These are phyloP conservation scores for Heteropelma amictum DNA, from an alignment of 2,888 invertebrate genomes.

Conservation along the genomic window DNA sequence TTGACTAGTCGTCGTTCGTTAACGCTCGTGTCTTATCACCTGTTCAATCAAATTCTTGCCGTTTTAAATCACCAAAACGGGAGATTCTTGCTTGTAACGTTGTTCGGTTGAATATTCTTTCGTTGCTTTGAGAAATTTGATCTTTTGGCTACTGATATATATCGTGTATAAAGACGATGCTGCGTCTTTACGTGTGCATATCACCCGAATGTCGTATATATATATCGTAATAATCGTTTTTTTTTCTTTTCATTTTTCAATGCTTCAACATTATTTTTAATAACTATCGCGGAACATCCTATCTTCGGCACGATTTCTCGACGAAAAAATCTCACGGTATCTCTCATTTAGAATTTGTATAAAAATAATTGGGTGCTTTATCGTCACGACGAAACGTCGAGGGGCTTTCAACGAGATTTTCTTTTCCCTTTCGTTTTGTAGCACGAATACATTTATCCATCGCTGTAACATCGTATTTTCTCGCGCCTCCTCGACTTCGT, in stretches of 20 bases:
- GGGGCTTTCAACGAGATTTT: slow-evolving; percentile 39
- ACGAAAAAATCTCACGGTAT: slow-evolving; percentile 41
- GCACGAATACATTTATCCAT: neutral
- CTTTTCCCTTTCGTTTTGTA: neutral
- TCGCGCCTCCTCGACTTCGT: slow-evolving; percentile 57
- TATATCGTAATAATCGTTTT: too few species aligned
- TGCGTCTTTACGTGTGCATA: neutral
- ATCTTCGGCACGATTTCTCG: neutral
- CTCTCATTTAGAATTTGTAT: slow-evolving; percentile 68
- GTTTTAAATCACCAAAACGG: slow-evolving; percentile 4
- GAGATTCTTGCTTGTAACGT: slow-evolving; percentile 42
- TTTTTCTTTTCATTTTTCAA: slow-evolving; percentile 14
- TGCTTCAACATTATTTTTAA: too few species aligned
- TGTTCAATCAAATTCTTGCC: slow-evolving; percentile 25
- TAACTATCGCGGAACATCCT: too few species aligned
- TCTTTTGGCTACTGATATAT: slow-evolving; percentile 30
- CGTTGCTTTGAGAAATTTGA: slow-evolving; percentile 69
- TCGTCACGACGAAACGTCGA: slow-evolving; percentile 61
- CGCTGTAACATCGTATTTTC: neutral
- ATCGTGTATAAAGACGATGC: neutral
- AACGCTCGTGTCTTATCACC: neutral
- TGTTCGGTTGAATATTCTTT: slow-evolving; percentile 50
- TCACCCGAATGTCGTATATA: neutral
- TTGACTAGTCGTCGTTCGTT: slow-evolving; percentile 39
- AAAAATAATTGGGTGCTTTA: slow-evolving; percentile 75